Conservation (phyloP, 2,797 vertebrate species). For the Nannoperca australis region DNA sequence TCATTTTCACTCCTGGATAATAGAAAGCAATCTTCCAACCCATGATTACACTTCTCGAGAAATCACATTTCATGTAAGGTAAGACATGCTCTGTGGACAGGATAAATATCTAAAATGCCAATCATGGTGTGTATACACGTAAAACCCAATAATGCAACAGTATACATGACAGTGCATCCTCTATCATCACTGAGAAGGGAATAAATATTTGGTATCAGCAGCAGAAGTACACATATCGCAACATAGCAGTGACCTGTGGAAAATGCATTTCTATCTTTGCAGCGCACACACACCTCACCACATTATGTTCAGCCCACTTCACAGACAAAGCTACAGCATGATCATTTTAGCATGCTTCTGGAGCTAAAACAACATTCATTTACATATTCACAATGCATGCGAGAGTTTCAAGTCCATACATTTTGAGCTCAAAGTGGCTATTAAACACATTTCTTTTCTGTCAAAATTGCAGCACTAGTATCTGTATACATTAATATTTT, state of each 20-base stretch:
- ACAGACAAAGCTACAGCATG: conserved; percentile 45
- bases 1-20: conserved; percentile 81
- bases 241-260: conserved; percentile 60
- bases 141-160: conserved; percentile 70
- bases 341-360: conserved; percentile 21
- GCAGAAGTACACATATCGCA: conserved; percentile 46
- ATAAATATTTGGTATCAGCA: conserved; percentile 66
- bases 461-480: neutral
- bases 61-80: conserved; percentile 80
- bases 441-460: neutral
- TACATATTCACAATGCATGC: neutral
- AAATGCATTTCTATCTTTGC: conserved; percentile 63
- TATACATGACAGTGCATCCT: conserved; percentile 71
- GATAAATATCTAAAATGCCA: conserved; percentile 79
- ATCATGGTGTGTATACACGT: conserved; percentile 74
- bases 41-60: conserved; percentile 78
- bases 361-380: neutral
- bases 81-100: conserved; percentile 69
- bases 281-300: conserved; percentile 30
- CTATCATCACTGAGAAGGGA: conserved; percentile 56
- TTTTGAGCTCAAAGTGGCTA: neutral
- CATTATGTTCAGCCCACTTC: conserved; percentile 50
- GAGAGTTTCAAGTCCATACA: neutral
- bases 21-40: conserved; percentile 80
- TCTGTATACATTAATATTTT: neutral